phyloP scores from a whole-genome alignment of 2,113 vertebrate species.

The Pogonocichla stellata region DNA sequence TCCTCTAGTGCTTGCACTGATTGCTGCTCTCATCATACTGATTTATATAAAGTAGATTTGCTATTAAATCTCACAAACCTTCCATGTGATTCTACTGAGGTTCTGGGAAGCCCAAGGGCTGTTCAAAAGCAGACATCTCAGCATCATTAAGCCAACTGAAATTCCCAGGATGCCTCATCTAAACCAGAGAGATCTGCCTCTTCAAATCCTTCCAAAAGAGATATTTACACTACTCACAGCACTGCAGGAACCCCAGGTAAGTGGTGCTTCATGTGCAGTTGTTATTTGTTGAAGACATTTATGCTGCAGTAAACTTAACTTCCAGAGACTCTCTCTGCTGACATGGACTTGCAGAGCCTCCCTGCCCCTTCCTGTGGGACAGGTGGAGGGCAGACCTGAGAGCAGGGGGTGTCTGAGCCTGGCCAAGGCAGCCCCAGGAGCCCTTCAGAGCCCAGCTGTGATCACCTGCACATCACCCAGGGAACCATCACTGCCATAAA shows the following conservation, averaged over 20 bases:
- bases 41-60: neutral
- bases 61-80: neutral
- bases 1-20: neutral
- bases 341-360: neutral
- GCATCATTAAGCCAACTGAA: neutral
- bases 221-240: neutral
- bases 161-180: neutral
- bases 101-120: neutral
- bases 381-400: neutral
- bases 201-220: neutral
- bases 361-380: neutral
- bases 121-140: neutral
- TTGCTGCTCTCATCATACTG: neutral
- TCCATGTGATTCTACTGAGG: neutral
- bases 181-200: neutral
- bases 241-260: neutral
- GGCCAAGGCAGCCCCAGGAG: neutral
- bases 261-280: neutral
- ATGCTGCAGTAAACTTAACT: neutral
- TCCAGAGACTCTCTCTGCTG: neutral
- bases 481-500: neutral
- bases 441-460: neutral
- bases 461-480: rapidly evolving
- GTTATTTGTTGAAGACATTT: neutral
- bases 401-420: neutral